Conservation (phyloP, 64 coral and sea anemone genomes). For the Pachyseris speciosa region DNA sequence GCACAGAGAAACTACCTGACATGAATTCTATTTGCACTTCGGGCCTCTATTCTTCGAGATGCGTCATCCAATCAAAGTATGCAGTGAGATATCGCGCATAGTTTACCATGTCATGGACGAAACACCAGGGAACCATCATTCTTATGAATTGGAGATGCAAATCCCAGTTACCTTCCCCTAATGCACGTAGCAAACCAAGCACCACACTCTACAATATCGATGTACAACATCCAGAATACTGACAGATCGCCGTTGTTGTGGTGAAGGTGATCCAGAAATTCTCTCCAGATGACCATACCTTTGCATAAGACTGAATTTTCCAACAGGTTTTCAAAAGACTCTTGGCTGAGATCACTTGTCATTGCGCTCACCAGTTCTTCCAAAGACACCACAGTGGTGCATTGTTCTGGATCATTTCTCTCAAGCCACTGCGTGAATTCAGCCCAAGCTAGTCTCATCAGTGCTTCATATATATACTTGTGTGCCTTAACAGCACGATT, state of each 20-base stretch:
- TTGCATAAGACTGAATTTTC: neutral
- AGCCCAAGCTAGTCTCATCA: constrained; percentile 15
- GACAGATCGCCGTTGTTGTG: constrained; percentile 4
- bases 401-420: neutral
- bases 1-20: constrained; percentile 37
- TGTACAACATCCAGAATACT: constrained; percentile 33
- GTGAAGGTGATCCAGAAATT: neutral
- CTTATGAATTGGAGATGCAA: constrained; percentile 20
- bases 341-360: neutral
- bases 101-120: constrained; percentile 36
- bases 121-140: constrained; percentile 13
- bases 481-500: neutral
- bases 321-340: neutral
- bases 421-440: constrained; percentile 4
- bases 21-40: neutral
- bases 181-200: constrained; percentile 6
- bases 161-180: neutral
- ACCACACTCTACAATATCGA: constrained; percentile 52
- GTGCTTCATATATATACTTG: constrained; percentile 35
- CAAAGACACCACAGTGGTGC: neutral
- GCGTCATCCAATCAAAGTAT: constrained; percentile 17
- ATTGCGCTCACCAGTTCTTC: neutral
- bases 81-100: constrained; percentile 39
- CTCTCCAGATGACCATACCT: neutral
- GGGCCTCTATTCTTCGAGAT: constrained; percentile 4